phyloP scores from a whole-genome alignment of 2,888 invertebrate species.

The Corythucha ciliata region DNA sequence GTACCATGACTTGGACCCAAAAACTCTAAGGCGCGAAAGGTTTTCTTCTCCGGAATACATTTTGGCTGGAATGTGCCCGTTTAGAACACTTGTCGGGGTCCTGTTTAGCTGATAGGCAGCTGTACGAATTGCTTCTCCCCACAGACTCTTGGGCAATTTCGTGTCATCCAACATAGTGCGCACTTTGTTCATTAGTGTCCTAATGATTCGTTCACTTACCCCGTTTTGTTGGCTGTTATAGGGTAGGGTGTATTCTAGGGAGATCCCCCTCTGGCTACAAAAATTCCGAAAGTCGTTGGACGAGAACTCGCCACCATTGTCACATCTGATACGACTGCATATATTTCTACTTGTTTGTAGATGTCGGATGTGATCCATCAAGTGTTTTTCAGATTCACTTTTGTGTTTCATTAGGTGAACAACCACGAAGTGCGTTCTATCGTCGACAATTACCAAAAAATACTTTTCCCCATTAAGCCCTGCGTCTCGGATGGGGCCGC shows the following conservation, averaged over 20 bases:
- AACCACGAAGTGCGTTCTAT: conserved; percentile 34
- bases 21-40: neutral
- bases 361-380: conserved; percentile 35
- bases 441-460: conserved; percentile 36
- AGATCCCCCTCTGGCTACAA: conserved; percentile 23
- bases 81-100: conserved; percentile 20
- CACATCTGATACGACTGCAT: conserved; percentile 34
- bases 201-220: conserved; percentile 23
- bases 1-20: conserved; percentile 1
- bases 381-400: conserved; percentile 34
- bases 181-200: conserved; percentile 26
- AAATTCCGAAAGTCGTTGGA: conserved; percentile 21
- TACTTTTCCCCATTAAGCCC: conserved; percentile 30
- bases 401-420: conserved; percentile 35
- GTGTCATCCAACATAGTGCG: conserved; percentile 29
- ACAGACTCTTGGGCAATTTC: conserved; percentile 31
- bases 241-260: conserved; percentile 16
- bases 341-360: conserved; percentile 33
- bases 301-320: conserved; percentile 32
- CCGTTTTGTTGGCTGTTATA: conserved; percentile 25
- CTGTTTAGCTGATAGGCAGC: conserved; percentile 27
- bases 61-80: neutral
- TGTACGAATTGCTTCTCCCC: conserved; percentile 34
- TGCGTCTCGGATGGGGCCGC: conserved; percentile 33
- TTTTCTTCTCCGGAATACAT: neutral